A percentile compares a stretch with the other conserved stretches of the same genome.
Evolutionary conservation across 1,140 invertebrate species (phyloP).

Genomic region (Tyrophagus putrescentiae): DNA sequence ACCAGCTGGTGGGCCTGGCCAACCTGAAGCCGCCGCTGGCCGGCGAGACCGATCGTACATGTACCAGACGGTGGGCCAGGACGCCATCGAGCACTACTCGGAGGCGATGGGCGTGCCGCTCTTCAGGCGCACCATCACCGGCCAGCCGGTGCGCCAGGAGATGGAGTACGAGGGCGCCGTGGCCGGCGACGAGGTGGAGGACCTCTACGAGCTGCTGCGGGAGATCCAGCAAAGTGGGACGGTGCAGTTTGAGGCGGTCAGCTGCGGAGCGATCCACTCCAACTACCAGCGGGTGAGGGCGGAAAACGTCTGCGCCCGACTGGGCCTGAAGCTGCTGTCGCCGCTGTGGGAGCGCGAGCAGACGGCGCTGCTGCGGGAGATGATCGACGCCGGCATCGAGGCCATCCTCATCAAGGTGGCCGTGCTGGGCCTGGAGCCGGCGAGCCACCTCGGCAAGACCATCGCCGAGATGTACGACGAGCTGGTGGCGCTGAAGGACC

Average conservation of each 20-base stretch:
- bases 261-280: constrained; percentile 90
- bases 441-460: constrained; percentile 69
- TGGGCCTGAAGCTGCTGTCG: constrained; percentile 70
- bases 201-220: constrained; percentile 69
- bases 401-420: constrained; percentile 95
- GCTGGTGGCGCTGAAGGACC: constrained; percentile 69
- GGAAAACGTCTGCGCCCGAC: constrained; percentile 89
- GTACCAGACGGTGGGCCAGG: constrained; percentile 97
- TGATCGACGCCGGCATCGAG: constrained; percentile 80
- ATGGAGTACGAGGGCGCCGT: constrained; percentile 62
- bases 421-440: constrained; percentile 52
- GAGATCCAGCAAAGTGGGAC: constrained; percentile 66
- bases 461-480: constrained; percentile 65
- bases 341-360: constrained; percentile 92
- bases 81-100: constrained; percentile 76
- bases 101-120: constrained; percentile 85
- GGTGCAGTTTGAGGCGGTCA: constrained; percentile 71
- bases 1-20: constrained; percentile 86
- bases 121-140: constrained; percentile 59
- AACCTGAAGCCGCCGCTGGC: constrained; percentile 47
- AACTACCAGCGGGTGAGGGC: constrained; percentile 93
- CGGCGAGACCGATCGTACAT: constrained; percentile 98
- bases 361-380: constrained; percentile 82
- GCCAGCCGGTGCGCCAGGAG: constrained; percentile 54
- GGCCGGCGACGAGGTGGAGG: constrained; percentile 94